Conservation (phyloP, 2,113 vertebrate genomes). For the Melospiza georgiana region DNA sequence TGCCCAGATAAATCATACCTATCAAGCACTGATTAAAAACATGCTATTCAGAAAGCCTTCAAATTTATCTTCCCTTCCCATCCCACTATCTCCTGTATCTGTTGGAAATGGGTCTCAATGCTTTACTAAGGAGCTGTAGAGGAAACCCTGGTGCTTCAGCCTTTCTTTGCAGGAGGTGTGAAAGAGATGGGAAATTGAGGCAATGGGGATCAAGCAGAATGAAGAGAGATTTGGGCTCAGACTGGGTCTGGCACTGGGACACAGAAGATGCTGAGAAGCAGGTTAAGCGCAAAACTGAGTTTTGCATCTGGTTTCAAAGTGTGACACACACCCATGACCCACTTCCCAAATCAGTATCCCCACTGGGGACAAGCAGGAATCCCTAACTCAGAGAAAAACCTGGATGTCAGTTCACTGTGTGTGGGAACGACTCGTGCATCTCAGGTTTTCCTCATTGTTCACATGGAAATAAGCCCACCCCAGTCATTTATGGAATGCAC, state of each 20-base stretch:
- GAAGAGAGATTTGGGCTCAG: not conserved
- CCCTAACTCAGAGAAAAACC: not conserved
- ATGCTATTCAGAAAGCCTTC: not conserved
- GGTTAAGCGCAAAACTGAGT: not conserved
- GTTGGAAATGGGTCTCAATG: not conserved
- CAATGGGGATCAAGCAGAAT: not conserved
- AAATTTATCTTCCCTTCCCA: not conserved
- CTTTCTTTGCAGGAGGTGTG: not conserved
- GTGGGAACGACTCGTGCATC: not conserved
- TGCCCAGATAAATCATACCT: constrained; percentile 3
- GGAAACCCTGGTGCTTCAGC: not conserved
- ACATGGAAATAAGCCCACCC: not conserved
- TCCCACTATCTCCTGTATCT: not conserved
- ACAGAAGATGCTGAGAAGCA: not conserved
- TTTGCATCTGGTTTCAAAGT: not conserved
- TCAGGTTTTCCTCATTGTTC: not conserved
- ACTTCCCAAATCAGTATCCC: not conserved
- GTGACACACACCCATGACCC: fast-evolving
- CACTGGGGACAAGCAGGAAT: not conserved
- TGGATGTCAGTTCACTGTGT: fast-evolving
- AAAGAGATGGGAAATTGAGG: not conserved
- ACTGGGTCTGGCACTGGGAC: not conserved
- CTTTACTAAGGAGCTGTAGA: not conserved
- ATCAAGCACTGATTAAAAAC: not conserved
- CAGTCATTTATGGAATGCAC: not conserved